A percentile compares a stretch with the other conserved stretches of the same genome.
These are phyloP conservation scores for Stigmatopora argus DNA, from an alignment of 2,113 vertebrate species.

Conservation along the genomic window DNA sequence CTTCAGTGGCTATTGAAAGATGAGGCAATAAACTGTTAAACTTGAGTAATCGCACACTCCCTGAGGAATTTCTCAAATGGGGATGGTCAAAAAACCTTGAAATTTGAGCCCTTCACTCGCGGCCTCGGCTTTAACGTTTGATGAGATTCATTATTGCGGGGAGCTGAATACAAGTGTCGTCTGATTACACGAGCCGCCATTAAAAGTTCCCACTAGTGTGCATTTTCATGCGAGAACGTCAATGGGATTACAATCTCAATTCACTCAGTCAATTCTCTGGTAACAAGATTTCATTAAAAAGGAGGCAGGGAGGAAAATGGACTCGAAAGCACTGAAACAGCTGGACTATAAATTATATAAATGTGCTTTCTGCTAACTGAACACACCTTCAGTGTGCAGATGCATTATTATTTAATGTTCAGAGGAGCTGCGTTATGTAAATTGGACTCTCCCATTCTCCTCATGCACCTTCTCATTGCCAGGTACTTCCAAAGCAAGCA, in stretches of 20 bases:
- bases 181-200: conserved; percentile 89
- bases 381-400: conserved; percentile 95
- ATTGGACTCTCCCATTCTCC: conserved; percentile 89
- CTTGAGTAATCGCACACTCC: conserved; percentile 98
- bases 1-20: conserved; percentile 99
- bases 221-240: conserved; percentile 85
- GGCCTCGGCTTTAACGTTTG: conserved; percentile 84
- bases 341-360: conserved; percentile 99
- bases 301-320: conserved; percentile 89
- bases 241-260: conserved; percentile 99
- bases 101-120: conserved; percentile 85
- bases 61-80: conserved; percentile 89
- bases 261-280: conserved; percentile 97
- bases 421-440: conserved; percentile 96
- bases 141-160: conserved; percentile 94
- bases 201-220: conserved; percentile 89
- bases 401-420: conserved; percentile 99
- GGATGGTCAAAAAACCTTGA: conserved; percentile 98
- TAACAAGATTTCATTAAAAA: conserved; percentile 99
- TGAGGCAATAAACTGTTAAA: conserved; percentile 99
- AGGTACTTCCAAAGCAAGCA: conserved; percentile 91
- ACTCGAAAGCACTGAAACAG: conserved; percentile 95
- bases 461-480: conserved; percentile 87
- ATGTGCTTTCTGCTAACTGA: conserved; percentile 97
- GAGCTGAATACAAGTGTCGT: conserved; percentile 92